Evolutionary conservation across 2,888 invertebrate species (phyloP).

Genomic region (Rhagonycha fulva): DNA sequence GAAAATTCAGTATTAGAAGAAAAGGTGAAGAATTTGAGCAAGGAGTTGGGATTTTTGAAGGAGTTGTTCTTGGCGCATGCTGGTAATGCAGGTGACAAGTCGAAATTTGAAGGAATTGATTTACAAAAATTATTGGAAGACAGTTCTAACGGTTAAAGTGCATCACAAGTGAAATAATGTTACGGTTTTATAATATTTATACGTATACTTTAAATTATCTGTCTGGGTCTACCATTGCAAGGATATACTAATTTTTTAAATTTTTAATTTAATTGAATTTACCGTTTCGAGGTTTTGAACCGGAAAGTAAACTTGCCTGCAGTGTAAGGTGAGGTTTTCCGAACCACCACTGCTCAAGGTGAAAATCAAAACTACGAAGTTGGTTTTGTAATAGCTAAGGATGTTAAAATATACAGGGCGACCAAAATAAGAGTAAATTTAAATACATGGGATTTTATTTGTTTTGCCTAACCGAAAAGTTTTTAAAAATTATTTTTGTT

Average conservation of each 20-base stretch:
- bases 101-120: slow-evolving; percentile 63
- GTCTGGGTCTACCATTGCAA: neutral
- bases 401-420: neutral
- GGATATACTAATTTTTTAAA: neutral
- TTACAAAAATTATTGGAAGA: slow-evolving; percentile 63
- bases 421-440: neutral
- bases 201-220: neutral
- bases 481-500: neutral
- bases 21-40: slow-evolving; percentile 79
- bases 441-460: neutral
- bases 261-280: neutral
- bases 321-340: neutral
- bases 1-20: slow-evolving; percentile 82
- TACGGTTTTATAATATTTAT: neutral
- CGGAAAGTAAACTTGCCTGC: neutral
- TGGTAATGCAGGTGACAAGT: slow-evolving; percentile 60
- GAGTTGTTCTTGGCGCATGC: slow-evolving; percentile 82
- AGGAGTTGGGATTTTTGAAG: slow-evolving; percentile 79
- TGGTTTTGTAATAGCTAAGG: neutral
- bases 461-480: neutral
- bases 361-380: neutral
- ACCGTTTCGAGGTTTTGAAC: neutral
- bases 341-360: neutral
- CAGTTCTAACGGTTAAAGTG: slow-evolving; percentile 37
- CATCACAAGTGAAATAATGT: neutral